A percentile compares a stretch with the other conserved stretches of the same genome.
Evolutionary conservation across 1,140 invertebrate genomes (phyloP).

Genomic region (Cydia pomonella): DNA sequence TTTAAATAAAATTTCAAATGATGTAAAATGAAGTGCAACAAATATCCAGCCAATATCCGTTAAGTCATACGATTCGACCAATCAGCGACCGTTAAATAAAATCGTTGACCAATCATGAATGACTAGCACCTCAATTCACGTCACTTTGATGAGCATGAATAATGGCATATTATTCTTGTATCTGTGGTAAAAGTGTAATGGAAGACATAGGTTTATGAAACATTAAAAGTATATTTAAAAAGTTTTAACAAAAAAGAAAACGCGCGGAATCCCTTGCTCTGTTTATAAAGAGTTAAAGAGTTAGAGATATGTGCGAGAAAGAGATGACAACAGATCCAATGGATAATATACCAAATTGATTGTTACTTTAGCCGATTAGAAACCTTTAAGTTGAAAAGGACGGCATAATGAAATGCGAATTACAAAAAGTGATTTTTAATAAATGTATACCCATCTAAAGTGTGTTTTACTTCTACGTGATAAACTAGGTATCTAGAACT

Average conservation of each 20-base stretch:
- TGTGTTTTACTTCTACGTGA: slow-evolving; percentile 36
- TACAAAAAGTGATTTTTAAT: slow-evolving; percentile 43
- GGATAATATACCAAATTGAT: not conserved
- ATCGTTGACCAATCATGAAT: slow-evolving; percentile 11
- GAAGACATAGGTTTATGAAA: not conserved
- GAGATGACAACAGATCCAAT: not conserved
- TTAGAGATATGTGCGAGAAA: not conserved
- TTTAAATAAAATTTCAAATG: not conserved
- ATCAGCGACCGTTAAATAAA: not conserved
- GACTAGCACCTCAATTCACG: slow-evolving; percentile 16
- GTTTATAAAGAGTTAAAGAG: not conserved
- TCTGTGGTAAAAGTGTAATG: not conserved
- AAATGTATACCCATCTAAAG: slow-evolving; percentile 46
- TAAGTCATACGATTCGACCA: slow-evolving; percentile 6
- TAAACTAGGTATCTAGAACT: not conserved
- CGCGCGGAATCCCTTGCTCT: not conserved
- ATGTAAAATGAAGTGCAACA: slow-evolving; percentile 15
- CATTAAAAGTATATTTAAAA: not conserved
- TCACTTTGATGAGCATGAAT: slow-evolving; percentile 2
- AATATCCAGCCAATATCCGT: slow-evolving; percentile 17
- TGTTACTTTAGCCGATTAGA: slow-evolving; percentile 15
- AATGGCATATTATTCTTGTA: not conserved
- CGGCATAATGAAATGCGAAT: slow-evolving; percentile 30
- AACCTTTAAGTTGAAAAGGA: slow-evolving; percentile 5
- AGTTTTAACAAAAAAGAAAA: not conserved